These are phyloP conservation scores for Arvicanthis niloticus DNA, from an alignment of 2,113 vertebrate species.

Conservation along the genomic window DNA sequence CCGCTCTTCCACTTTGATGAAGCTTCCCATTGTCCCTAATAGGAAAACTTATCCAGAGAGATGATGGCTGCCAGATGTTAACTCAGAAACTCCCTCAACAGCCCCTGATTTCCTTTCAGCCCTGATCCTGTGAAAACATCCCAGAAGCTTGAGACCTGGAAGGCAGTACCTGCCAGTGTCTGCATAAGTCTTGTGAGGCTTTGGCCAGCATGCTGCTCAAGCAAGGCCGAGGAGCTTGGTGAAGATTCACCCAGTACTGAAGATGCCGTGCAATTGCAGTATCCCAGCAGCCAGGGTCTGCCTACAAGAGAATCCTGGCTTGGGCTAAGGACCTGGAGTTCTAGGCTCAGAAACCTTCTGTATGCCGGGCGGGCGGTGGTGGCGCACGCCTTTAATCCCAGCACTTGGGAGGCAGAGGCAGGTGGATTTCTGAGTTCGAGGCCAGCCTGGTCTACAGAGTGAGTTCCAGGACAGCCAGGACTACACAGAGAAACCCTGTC, in stretches of 20 bases:
- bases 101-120: constrained; percentile 34
- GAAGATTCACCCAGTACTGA: not conserved
- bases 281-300: not conserved
- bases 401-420: no score
- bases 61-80: constrained; percentile 76
- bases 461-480: no score
- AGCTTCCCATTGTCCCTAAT: constrained; percentile 78
- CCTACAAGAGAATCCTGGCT: not conserved
- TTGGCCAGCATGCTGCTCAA: not conserved
- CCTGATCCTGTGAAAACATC: constrained; percentile 66
- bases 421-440: no score
- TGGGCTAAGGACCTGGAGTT: not conserved
- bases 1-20: constrained; percentile 54
- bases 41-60: constrained; percentile 80
- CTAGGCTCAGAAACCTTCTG: fast-evolving
- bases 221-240: not conserved
- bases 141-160: constrained; percentile 40
- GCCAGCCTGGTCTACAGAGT: no score
- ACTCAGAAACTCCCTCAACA: constrained; percentile 63
- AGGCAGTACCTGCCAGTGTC: not conserved
- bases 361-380: no score
- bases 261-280: fast-evolving
- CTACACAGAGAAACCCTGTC: no score
- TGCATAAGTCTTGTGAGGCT: no score
- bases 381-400: no score